Evolutionary conservation across 1,140 invertebrate genomes (phyloP).

Genomic region (Drosophila persimilis): DNA sequence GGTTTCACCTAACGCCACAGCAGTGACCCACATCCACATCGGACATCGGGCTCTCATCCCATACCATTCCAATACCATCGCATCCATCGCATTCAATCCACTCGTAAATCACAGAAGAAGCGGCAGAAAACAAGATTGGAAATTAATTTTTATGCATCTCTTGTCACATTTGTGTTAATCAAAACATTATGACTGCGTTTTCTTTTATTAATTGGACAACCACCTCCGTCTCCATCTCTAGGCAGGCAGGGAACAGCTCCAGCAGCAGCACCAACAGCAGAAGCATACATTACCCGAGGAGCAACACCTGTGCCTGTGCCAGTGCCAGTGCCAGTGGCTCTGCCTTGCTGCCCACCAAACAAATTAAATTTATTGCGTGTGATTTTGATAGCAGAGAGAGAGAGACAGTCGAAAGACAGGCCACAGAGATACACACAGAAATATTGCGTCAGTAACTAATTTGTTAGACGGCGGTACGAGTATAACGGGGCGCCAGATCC

Average conservation of each 20-base stretch:
- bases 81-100: slow-evolving; percentile 1
- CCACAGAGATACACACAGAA: slow-evolving; percentile 35
- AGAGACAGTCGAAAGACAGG: slow-evolving; percentile 7
- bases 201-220: slow-evolving; percentile 76
- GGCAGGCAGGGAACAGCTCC: slow-evolving; percentile 10
- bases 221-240: slow-evolving; percentile 11
- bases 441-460: slow-evolving; percentile 81
- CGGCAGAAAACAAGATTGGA: slow-evolving; percentile 56
- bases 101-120: slow-evolving; percentile 18
- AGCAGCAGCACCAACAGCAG: slow-evolving; percentile 15
- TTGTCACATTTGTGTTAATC: slow-evolving; percentile 80
- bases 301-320: slow-evolving; percentile 25
- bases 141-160: slow-evolving; percentile 77
- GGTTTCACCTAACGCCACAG: slow-evolving; percentile 60
- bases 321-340: slow-evolving; percentile 23
- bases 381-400: slow-evolving; percentile 73
- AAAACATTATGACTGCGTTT: slow-evolving; percentile 80
- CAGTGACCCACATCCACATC: slow-evolving; percentile 63
- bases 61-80: slow-evolving; percentile 2
- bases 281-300: too few relatives aligned
- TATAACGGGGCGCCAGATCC: slow-evolving; percentile 34
- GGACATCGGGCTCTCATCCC: slow-evolving; percentile 18
- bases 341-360: slow-evolving; percentile 29
- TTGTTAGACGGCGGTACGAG: slow-evolving; percentile 57
- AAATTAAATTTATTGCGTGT: slow-evolving; percentile 80